Percentiles rank a stretch among this genome's conserved stretches.
Conservation (phyloP, 1,140 invertebrate species). For the Eulimnadia texana region DNA sequence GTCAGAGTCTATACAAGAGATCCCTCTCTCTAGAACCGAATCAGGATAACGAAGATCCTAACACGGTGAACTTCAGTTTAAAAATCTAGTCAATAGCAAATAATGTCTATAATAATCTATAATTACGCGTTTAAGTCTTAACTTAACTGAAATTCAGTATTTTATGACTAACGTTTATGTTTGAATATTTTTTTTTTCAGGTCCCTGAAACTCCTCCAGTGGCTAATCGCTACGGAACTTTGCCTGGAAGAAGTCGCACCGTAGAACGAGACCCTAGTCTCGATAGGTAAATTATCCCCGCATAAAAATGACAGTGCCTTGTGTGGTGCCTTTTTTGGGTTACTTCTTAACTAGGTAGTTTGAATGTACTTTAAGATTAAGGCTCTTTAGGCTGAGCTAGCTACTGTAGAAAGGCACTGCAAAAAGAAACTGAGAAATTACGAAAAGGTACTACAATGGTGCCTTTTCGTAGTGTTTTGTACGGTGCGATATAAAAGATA, state of each 20-base stretch:
- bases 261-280: slow-evolving; percentile 43
- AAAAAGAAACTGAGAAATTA: no score
- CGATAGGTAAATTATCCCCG: slow-evolving; percentile 46
- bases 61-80: not conserved
- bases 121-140: not conserved
- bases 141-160: not conserved
- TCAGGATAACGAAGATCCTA: slow-evolving; percentile 3
- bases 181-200: no score
- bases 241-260: slow-evolving; percentile 5
- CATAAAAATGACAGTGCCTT: no score
- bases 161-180: not conserved
- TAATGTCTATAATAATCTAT: not conserved
- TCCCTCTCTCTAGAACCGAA: slow-evolving; percentile 15
- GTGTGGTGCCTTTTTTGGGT: no score
- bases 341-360: no score
- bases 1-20: slow-evolving; percentile 9
- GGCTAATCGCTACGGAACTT: not conserved
- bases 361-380: no score
- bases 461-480: no score
- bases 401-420: no score
- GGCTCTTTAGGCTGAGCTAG: no score
- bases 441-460: no score
- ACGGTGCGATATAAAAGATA: no score
- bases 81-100: not conserved
- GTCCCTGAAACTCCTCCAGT: not conserved